A percentile compares a stretch with the other conserved stretches of the same genome.
Conservation (phyloP, 2,797 vertebrate genomes). For the Otus scops region DNA sequence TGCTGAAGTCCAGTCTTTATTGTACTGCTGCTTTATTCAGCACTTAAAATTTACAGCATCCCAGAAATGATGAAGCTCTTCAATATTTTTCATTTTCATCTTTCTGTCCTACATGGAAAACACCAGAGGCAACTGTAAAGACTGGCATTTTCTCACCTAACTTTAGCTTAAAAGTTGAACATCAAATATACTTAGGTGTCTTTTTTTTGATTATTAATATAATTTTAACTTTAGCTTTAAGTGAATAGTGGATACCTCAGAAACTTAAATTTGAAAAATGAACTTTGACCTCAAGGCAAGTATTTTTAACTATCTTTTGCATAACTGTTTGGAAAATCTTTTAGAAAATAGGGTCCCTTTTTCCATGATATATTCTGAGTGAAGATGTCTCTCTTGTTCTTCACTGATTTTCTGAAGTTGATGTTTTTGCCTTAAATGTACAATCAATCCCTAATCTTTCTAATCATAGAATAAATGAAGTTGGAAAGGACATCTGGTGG, state of each 20-base stretch:
- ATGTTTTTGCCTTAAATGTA: neutral
- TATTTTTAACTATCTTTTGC: neutral
- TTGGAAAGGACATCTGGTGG: neutral
- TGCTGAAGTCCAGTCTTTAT: neutral
- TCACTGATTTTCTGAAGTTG: neutral
- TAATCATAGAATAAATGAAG: neutral
- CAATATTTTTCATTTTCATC: neutral
- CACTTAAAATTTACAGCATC: neutral
- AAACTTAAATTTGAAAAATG: neutral
- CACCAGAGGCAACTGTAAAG: neutral
- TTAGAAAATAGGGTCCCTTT: neutral
- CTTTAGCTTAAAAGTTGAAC: neutral
- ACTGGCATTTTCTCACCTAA: neutral
- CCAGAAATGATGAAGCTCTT: neutral
- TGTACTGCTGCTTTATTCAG: neutral
- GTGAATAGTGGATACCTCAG: neutral
- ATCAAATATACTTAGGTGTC: neutral
- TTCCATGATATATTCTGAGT: neutral
- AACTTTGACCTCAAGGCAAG: neutral
- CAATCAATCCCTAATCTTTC: neutral
- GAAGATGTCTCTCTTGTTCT: neutral
- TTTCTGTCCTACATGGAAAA: neutral
- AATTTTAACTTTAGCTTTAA: neutral
- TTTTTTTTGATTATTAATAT: neutral
- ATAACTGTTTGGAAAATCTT: neutral